Evolutionary conservation across 2,113 vertebrate genomes (phyloP).

Genomic region (Chamaetylas fuelleborni): DNA sequence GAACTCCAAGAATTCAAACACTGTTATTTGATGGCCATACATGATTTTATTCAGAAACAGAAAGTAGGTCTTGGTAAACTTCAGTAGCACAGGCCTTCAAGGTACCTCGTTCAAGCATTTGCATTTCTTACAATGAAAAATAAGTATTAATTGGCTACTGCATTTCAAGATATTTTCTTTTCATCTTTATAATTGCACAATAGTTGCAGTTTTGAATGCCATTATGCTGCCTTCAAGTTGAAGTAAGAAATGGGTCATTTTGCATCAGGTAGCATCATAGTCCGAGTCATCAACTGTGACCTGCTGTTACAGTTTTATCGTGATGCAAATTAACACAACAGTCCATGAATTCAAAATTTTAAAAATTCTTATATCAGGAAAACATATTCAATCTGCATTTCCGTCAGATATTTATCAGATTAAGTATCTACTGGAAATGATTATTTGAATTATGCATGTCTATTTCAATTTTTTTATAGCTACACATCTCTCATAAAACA

Average conservation of each 20-base stretch:
- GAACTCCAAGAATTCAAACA: neutral
- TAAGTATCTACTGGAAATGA: constrained; percentile 49
- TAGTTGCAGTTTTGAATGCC: constrained; percentile 8
- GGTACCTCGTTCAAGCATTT: neutral
- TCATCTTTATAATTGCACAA: constrained; percentile 16
- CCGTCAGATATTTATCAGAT: constrained; percentile 8
- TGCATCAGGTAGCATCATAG: constrained; percentile 24
- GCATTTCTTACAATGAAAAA: neutral
- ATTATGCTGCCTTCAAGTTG: constrained; percentile 2
- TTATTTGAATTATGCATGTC: constrained; percentile 66
- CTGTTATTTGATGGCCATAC: neutral
- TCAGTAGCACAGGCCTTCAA: neutral
- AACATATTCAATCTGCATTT: constrained; percentile 25
- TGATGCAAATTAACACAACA: constrained; percentile 50
- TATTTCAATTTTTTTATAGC: constrained; percentile 62
- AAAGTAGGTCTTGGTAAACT: neutral
- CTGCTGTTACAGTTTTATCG: constrained; percentile 21
- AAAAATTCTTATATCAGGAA: neutral
- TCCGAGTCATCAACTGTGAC: neutral
- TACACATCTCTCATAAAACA: constrained; percentile 47
- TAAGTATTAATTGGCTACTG: neutral
- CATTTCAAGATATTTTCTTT: neutral
- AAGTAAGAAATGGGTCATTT: constrained; percentile 27
- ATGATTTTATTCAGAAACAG: neutral
- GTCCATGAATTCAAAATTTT: neutral